Percentiles rank a stretch among this genome's conserved stretches.
Evolutionary conservation across 92 coral and sea anemone species (phyloP).

Genomic region (Blastomussa wellsi): DNA sequence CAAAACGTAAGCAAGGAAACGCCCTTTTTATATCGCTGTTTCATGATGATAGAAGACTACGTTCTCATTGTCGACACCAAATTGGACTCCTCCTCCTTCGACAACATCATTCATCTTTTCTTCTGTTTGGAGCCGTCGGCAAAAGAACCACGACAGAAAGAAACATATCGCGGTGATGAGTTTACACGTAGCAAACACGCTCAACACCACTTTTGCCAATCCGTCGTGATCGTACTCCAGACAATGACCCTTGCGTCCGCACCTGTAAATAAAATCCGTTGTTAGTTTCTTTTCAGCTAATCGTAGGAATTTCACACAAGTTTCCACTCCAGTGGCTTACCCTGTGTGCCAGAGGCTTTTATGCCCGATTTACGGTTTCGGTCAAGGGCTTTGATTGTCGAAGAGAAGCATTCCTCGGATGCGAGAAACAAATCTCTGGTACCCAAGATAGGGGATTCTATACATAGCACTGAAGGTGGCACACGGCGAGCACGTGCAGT

Average conservation of each 20-base stretch:
- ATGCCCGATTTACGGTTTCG: too few species aligned
- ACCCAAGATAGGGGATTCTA: too few species aligned
- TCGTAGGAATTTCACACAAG: too few species aligned
- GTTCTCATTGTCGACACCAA: background rate
- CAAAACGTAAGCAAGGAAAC: too few species aligned
- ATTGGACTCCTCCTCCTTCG: background rate
- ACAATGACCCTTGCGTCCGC: slow-evolving; percentile 20
- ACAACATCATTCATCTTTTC: background rate
- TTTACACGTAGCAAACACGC: background rate
- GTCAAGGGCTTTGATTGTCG: too few species aligned
- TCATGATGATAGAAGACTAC: background rate
- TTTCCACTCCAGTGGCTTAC: too few species aligned
- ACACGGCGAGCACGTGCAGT: too few species aligned
- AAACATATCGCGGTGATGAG: slow-evolving; percentile 13
- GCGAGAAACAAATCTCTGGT: too few species aligned
- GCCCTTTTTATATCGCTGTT: background rate
- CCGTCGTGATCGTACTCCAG: slow-evolving; percentile 36
- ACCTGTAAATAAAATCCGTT: background rate
- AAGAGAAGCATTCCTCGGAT: too few species aligned
- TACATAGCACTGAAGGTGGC: too few species aligned
- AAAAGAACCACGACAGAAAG: slow-evolving; percentile 22
- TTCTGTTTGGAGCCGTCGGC: background rate
- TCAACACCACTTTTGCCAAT: slow-evolving; percentile 18
- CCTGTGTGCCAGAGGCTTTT: too few species aligned
- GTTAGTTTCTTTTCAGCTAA: too few species aligned